Evolutionary conservation across 1,140 invertebrate species (phyloP).

Genomic region (Agrypnia vestita): DNA sequence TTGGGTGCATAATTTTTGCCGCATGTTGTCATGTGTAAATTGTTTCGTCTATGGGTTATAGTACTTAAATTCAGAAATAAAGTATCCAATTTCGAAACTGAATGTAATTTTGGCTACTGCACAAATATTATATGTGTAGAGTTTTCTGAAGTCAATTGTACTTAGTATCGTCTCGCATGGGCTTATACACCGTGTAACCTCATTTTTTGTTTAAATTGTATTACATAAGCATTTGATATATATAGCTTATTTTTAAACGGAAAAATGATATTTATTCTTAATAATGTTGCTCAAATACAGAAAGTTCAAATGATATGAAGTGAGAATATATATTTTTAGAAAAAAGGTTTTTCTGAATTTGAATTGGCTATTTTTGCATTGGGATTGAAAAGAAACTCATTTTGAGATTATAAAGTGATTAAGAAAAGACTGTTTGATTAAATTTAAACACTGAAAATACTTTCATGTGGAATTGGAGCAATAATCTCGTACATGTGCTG

Average conservation of each 20-base stretch:
- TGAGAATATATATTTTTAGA: not conserved
- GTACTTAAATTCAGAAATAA: too few species aligned
- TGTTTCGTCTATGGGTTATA: too few species aligned
- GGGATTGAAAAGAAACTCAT: not conserved
- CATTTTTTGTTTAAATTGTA: too few species aligned
- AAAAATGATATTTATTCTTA: not conserved
- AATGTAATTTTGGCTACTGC: too few species aligned
- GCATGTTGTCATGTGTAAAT: too few species aligned
- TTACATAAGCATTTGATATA: not conserved
- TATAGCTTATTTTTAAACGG: not conserved
- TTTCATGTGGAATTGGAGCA: constrained; percentile 6
- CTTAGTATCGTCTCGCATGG: too few species aligned
- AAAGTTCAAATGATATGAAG: constrained; percentile 3
- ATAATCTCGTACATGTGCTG: constrained; percentile 31
- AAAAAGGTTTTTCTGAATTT: constrained; percentile 14
- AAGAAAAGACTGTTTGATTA: not conserved
- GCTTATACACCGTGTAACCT: too few species aligned
- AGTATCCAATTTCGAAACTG: too few species aligned
- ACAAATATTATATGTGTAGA: too few species aligned
- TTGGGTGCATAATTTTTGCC: too few species aligned
- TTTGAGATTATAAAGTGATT: not conserved
- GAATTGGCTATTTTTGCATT: not conserved
- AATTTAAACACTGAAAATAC: constrained; percentile 10
- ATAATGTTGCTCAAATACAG: constrained; percentile 7
- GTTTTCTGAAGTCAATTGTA: too few species aligned